Base-by-base conservation (phyloP, 37 sponge, comb jelly and placozoan species). In the Halisarca cf. caerulea region DNA sequence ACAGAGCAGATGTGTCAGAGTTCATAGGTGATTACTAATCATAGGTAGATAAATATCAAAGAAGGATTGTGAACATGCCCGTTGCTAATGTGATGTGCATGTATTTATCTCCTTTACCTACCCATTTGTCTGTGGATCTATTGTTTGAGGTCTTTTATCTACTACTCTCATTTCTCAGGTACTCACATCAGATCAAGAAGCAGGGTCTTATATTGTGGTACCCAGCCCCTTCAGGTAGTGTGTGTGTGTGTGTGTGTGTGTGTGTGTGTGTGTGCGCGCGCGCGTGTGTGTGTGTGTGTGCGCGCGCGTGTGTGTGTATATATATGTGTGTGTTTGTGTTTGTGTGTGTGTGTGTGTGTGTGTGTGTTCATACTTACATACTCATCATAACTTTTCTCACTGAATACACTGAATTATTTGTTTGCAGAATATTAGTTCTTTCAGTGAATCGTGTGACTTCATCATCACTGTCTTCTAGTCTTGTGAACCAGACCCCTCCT, bases 231-330 rank as follows among this genome's bases (percentile, higher is more conserved):
- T 71, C 39, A 37, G 72, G 37, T 32, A 37, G 9, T 33, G 7
- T 71, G 72, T 71, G 40, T 30, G 40, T 40, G 34, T 68, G 35
- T 68, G 69, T 27, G 35, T 68, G 69, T 34, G 35, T 68, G 69
- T 34, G 35, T 68, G 69, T 68, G 35, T 68, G 69, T 34, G 35
- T 68, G 69, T 30, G 28, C 15, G 30, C 15, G 30, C 15, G 64
- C 15, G 9, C 15, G 64, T 21, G n/a, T n/a, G n/a, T n/a, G n/a
- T n/a, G n/a, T n/a, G n/a, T n/a, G n/a, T n/a, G n/a, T n/a, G n/a
- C n/a, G n/a, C n/a, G n/a, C n/a, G n/a, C n/a, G n/a, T n/a, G n/a
- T n/a, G n/a, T n/a, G n/a, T n/a, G n/a, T 32, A 2, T 35, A 3
- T 69, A 69, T 36, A 43, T 54, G 28, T 61, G 30, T 61, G 30